Evolutionary conservation across 2,888 invertebrate species (phyloP).

Genomic region (Mycogona germanica): DNA sequence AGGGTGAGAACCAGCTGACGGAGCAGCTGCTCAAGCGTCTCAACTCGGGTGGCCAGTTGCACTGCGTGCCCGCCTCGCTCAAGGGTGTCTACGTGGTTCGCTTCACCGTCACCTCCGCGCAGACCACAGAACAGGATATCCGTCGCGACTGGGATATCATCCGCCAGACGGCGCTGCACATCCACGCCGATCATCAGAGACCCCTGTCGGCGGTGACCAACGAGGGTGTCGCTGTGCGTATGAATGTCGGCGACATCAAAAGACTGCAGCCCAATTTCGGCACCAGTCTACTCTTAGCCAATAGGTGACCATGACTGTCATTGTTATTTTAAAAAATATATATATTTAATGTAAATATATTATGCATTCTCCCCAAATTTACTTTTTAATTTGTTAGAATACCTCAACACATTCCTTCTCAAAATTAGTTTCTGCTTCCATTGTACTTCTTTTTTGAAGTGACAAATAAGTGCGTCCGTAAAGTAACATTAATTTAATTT

Average conservation of each 20-base stretch:
- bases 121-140: constrained; percentile 48
- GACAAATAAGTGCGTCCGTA: no score
- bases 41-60: constrained; percentile 74
- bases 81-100: constrained; percentile 70
- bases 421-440: no score
- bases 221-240: constrained; percentile 38
- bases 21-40: constrained; percentile 71
- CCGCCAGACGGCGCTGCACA: constrained; percentile 31
- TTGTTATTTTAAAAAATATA: no score
- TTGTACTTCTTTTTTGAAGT: no score
- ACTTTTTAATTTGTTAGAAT: no score
- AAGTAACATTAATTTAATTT: no score
- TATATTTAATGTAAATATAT: no score
- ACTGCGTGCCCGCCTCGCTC: constrained; percentile 88
- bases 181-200: constrained; percentile 45
- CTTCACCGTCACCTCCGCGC: constrained; percentile 85
- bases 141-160: constrained; percentile 61
- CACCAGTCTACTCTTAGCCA: constrained; percentile 80
- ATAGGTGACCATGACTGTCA: no score
- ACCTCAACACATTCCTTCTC: no score
- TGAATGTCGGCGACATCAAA: constrained; percentile 22
- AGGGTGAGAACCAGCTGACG: constrained; percentile 65
- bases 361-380: no score
- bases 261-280: constrained; percentile 79
- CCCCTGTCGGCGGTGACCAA: no score